Conservation (phyloP, 2,888 invertebrate species). For the Chaitophorus viminalis region DNA sequence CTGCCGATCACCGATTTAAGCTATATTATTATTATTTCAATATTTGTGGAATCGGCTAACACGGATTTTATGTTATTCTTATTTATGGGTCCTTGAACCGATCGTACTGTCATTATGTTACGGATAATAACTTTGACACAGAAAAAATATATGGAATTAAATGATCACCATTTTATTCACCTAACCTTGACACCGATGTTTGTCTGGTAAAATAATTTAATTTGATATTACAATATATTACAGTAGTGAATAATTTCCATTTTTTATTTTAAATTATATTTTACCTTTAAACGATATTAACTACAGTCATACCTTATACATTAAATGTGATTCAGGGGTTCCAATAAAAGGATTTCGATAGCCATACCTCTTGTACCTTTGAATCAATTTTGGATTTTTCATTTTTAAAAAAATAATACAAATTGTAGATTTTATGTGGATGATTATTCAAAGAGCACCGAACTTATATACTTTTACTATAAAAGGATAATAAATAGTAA, state of each 20-base stretch:
- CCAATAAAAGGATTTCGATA: not conserved
- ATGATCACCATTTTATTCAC: slow-evolving; percentile 15
- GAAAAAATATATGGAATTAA: slow-evolving; percentile 15
- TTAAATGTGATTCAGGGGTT: too few relatives aligned
- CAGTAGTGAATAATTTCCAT: not conserved
- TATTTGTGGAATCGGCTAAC: not conserved
- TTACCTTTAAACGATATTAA: not conserved
- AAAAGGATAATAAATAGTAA: not conserved
- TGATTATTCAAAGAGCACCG: too few relatives aligned
- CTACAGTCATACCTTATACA: not conserved
- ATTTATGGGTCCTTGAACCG: slow-evolving; percentile 24
- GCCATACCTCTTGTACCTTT: not conserved
- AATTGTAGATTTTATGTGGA: too few relatives aligned
- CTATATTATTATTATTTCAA: too few relatives aligned
- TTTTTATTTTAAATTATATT: not conserved
- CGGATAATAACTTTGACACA: slow-evolving; percentile 27
- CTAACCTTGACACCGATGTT: slow-evolving; percentile 25
- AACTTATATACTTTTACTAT: too few relatives aligned
- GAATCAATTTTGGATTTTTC: too few relatives aligned
- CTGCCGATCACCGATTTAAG: not conserved
- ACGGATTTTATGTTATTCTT: not conserved
- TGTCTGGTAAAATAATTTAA: not conserved
- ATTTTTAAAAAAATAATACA: too few relatives aligned
- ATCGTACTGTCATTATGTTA: not conserved
- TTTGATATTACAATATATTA: not conserved